Percentiles rank a stretch among this genome's conserved stretches.
These are phyloP conservation scores for Oncorhynchus gorbuscha DNA, from an alignment of 2,113 vertebrate species.

Conservation along the genomic window DNA sequence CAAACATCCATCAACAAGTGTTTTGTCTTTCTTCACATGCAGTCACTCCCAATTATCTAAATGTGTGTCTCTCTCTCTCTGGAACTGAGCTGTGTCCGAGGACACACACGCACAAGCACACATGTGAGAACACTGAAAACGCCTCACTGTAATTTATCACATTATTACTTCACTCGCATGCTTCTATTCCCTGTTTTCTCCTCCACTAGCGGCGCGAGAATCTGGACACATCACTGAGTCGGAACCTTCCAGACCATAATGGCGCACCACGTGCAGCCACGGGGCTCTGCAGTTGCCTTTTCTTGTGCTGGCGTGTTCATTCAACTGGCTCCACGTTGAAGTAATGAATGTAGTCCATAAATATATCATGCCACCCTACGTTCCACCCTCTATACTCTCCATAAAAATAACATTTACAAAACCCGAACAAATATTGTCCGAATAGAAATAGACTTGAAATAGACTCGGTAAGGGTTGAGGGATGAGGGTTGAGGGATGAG, in stretches of 20 bases:
- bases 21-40: no score
- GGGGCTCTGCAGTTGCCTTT: slow-evolving; percentile 1
- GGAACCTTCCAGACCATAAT: slow-evolving; percentile 8
- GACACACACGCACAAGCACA: no score
- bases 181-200: slow-evolving; percentile 13
- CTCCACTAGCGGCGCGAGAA: slow-evolving; percentile 9
- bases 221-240: slow-evolving; percentile 1
- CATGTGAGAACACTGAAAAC: no score
- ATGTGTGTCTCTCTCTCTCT: no score
- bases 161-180: not conserved
- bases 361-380: slow-evolving; percentile 62
- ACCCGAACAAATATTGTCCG: slow-evolving; percentile 40
- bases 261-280: slow-evolving; percentile 4
- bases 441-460: slow-evolving; percentile 1
- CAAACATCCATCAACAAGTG: no score
- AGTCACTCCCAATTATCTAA: no score
- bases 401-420: slow-evolving; percentile 19
- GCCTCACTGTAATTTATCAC: no score
- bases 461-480: slow-evolving; percentile 11
- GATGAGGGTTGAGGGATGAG: not conserved
- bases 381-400: slow-evolving; percentile 15
- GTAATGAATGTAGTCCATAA: slow-evolving; percentile 44
- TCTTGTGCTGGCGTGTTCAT: slow-evolving; percentile 41
- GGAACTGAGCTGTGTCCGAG: no score
- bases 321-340: slow-evolving; percentile 4